Evolutionary conservation across 1,140 invertebrate genomes (phyloP), one percentile per base, ranked within the genome.

Genomic region (Drosophila ohnishii): DNA sequence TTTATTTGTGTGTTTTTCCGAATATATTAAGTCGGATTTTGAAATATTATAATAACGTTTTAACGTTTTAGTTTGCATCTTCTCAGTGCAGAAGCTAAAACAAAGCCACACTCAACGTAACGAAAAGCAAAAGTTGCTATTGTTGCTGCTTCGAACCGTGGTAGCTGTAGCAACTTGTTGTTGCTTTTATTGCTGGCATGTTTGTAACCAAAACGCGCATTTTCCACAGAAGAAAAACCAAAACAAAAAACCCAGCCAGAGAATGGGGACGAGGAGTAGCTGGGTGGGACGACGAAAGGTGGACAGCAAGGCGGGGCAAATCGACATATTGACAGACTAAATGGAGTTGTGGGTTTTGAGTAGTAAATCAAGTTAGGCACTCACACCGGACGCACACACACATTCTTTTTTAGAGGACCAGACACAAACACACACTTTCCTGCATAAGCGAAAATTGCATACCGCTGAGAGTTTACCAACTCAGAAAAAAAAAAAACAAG

Each of bases 301-400:
- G 80, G 73, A 64, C 71, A 77, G 65, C 66, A 66, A 69, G 79
- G 83, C 83, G 76, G 75, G 78, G 50, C 86, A 90, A 86, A 90
- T 90, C 86, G 86, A 90, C 86, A 90, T 90, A 90, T 90, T 90
- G 86, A 90, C 86, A 90, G 86, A 86, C 82, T 85, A 90, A 90
- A 90, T 80, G 86, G 86, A 90, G 86, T 90, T 90, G 79, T 90
- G 86, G 86, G 86, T 90, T 90, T 90, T 86, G 86, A 89, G 86
- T 90, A 90, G 86, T 90, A 90, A 90, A 90, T 90, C 86, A 90
- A 86, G 81, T 90, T 82, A 85, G 83, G 64, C 75, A 87, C 84
- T 87, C 65, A 66, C 67, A 78, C 59, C 71, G 75, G 42, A 66
- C 60, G 22, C 63, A 44, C 69, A 78, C 30, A 35, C 44, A 50